phyloP scores from a whole-genome alignment of 2,888 invertebrate species.

The Torymus tubicola region DNA sequence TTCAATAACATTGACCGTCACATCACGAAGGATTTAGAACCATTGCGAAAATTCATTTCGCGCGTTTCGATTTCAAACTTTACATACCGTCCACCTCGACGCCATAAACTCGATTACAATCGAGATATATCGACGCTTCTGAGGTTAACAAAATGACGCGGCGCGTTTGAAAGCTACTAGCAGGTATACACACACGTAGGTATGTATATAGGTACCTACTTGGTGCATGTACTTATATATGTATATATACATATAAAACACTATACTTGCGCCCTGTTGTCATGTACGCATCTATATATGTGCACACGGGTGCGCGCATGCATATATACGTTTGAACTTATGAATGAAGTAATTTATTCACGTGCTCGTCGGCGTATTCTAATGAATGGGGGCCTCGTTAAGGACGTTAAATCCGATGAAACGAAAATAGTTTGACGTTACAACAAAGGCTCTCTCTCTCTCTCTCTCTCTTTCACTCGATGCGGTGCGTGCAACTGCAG shows the following conservation, averaged over 20 bases:
- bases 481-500: too few relatives aligned
- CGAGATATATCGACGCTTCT: constrained; percentile 26
- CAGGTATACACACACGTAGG: too few relatives aligned
- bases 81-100: not conserved
- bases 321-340: constrained; percentile 1
- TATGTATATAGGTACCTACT: too few relatives aligned
- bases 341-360: constrained; percentile 39
- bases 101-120: not conserved
- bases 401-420: not conserved
- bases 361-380: constrained; percentile 1
- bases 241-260: too few relatives aligned
- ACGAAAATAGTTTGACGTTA: too few relatives aligned
- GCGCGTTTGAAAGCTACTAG: constrained; percentile 26
- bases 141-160: constrained; percentile 28
- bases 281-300: not conserved
- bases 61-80: constrained; percentile 18
- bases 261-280: too few relatives aligned
- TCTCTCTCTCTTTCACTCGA: too few relatives aligned
- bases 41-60: not conserved
- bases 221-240: too few relatives aligned
- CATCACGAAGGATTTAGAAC: too few relatives aligned
- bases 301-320: not conserved
- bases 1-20: too few relatives aligned
- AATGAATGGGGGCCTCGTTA: constrained; percentile 23
- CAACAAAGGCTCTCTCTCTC: too few relatives aligned